These are phyloP conservation scores for Epinotia demarniana DNA, from an alignment of 2,888 invertebrate species.

Conservation along the genomic window DNA sequence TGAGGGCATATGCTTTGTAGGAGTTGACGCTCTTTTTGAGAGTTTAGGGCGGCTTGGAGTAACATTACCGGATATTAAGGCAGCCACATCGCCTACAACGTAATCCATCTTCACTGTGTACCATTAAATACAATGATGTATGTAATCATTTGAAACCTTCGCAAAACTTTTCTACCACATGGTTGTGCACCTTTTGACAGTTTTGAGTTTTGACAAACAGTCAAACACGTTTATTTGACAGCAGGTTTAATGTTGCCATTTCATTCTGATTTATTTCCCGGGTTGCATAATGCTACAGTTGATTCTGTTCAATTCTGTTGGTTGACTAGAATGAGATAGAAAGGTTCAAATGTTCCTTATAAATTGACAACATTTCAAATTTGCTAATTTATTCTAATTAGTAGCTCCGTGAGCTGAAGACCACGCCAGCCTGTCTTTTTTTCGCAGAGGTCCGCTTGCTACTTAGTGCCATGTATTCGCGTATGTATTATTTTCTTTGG, in stretches of 20 bases:
- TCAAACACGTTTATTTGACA: slow-evolving; percentile 30
- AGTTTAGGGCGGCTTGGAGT: slow-evolving; percentile 83
- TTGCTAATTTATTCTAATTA: too few relatives aligned
- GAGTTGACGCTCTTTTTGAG: slow-evolving; percentile 71
- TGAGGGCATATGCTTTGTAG: slow-evolving; percentile 75
- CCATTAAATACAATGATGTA: slow-evolving; percentile 27
- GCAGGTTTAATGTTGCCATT: not conserved
- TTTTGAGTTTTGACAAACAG: too few relatives aligned
- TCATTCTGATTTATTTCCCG: not conserved
- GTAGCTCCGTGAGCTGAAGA: too few relatives aligned
- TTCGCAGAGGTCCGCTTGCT: too few relatives aligned
- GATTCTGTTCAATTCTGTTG: too few relatives aligned
- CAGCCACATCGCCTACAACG: slow-evolving; percentile 84
- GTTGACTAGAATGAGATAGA: too few relatives aligned
- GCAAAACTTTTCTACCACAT: slow-evolving; percentile 26
- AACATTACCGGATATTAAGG: slow-evolving; percentile 83
- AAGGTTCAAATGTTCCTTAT: too few relatives aligned
- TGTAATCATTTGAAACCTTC: not conserved
- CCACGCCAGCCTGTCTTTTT: too few relatives aligned
- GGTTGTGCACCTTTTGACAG: slow-evolving; percentile 9
- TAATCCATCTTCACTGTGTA: slow-evolving; percentile 71
- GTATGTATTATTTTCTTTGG: too few relatives aligned
- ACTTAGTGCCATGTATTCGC: too few relatives aligned
- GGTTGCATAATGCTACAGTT: too few relatives aligned
- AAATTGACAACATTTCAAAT: too few relatives aligned